Conservation (phyloP, 2,888 invertebrate species). For the Cantharis rufa region DNA sequence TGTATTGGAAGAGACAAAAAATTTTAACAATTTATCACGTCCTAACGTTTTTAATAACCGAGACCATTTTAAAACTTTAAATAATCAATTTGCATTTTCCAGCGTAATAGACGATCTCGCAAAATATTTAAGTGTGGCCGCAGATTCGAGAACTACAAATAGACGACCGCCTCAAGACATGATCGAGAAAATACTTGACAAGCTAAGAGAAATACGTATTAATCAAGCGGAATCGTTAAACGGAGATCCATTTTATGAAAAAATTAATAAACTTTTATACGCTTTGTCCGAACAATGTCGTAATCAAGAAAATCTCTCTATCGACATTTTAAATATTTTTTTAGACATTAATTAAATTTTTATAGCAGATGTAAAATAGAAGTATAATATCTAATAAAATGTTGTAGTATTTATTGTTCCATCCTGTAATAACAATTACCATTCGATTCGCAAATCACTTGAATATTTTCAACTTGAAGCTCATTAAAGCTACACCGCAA, state of each 20-base stretch:
- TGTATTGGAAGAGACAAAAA: neutral
- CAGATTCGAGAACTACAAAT: neutral
- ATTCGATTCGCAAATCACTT: neutral
- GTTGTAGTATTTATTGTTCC: neutral
- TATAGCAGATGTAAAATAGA: too few species aligned
- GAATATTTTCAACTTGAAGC: neutral
- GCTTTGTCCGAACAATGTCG: neutral
- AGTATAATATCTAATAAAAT: neutral
- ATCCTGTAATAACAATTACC: neutral
- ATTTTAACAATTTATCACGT: neutral
- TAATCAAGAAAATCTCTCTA: neutral
- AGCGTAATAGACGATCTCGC: neutral
- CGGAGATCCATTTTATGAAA: neutral
- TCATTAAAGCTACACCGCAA: neutral
- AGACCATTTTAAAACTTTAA: neutral
- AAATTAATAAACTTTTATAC: neutral
- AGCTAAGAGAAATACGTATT: neutral
- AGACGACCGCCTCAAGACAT: neutral
- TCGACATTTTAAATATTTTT: neutral
- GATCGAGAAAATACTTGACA: neutral
- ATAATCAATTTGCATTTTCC: neutral
- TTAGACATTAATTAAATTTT: neutral
- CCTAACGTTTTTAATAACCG: neutral
- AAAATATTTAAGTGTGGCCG: neutral
- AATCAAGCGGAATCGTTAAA: neutral